A percentile compares a stretch with the other conserved stretches of the same genome.
Evolutionary conservation across 1,140 invertebrate species (phyloP).

Genomic region (Monomorium pharaonis): DNA sequence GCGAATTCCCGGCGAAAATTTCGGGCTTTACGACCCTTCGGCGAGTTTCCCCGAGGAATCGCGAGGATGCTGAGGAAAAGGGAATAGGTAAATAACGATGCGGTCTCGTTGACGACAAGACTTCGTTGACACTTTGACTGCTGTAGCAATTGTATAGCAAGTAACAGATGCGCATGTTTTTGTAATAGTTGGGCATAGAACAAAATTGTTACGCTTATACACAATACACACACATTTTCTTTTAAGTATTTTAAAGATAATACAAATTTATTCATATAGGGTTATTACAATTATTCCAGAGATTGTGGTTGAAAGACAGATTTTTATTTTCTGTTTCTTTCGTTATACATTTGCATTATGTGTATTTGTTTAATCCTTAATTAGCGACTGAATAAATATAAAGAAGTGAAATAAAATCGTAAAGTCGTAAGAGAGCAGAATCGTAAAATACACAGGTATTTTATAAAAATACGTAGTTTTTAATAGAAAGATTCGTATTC

Average conservation of each 20-base stretch:
- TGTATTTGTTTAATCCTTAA: background rate
- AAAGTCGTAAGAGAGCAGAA: background rate
- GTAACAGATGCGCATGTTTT: background rate
- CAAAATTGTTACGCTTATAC: background rate
- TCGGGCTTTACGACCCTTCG: background rate
- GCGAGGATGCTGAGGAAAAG: background rate
- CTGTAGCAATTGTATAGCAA: background rate
- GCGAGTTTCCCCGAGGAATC: background rate
- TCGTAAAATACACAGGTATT: background rate
- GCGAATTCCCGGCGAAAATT: conserved; percentile 14
- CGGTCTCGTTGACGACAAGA: background rate
- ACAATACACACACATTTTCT: background rate
- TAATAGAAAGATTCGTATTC: background rate
- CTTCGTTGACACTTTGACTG: background rate
- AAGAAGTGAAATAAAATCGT: background rate
- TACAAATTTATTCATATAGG: background rate
- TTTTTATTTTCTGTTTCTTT: background rate
- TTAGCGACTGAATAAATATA: background rate
- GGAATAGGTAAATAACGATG: conserved; percentile 14
- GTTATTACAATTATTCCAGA: background rate
- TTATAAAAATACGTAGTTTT: background rate
- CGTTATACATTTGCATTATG: background rate
- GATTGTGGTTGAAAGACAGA: background rate
- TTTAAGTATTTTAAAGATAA: background rate
- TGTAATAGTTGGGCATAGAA: background rate